Conservation (phyloP, 2,113 vertebrate genomes). For the Edolisoma coerulescens region DNA sequence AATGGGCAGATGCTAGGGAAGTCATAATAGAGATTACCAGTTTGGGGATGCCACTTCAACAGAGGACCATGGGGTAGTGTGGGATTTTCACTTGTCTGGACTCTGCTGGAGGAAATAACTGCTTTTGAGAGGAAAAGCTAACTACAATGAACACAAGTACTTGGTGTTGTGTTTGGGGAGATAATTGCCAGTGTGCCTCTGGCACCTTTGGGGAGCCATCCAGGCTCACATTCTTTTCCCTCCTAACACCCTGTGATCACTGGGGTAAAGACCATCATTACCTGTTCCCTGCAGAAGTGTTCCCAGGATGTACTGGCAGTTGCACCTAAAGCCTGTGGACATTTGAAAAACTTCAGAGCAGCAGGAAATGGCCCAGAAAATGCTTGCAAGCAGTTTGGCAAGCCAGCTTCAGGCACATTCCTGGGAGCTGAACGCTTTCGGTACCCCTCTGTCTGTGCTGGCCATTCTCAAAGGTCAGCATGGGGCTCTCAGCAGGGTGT, state of each 20-base stretch:
- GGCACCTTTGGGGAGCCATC: background rate
- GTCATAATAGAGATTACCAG: conserved; percentile 22
- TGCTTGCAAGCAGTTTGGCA: background rate
- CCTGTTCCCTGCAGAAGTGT: background rate
- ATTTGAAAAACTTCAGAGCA: background rate
- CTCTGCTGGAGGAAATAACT: background rate
- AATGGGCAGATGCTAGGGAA: conserved; percentile 23
- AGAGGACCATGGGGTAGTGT: background rate
- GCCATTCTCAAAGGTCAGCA: background rate
- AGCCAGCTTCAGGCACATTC: background rate
- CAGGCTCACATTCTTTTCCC: background rate
- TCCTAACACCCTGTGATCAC: conserved; percentile 25
- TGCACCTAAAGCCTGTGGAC: background rate
- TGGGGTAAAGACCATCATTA: conserved; percentile 28
- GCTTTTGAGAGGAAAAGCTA: background rate
- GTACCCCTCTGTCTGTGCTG: background rate
- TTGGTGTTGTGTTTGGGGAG: background rate
- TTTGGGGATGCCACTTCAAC: background rate
- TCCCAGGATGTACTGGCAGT: background rate
- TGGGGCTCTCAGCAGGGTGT: background rate
- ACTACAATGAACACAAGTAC: background rate
- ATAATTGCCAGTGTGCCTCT: conserved; percentile 17
- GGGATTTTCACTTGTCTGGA: background rate
- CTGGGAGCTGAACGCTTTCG: rapidly evolving
- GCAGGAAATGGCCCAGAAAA: background rate